Evolutionary conservation across 1,140 invertebrate genomes (phyloP).

Genomic region (Idris sp.): DNA sequence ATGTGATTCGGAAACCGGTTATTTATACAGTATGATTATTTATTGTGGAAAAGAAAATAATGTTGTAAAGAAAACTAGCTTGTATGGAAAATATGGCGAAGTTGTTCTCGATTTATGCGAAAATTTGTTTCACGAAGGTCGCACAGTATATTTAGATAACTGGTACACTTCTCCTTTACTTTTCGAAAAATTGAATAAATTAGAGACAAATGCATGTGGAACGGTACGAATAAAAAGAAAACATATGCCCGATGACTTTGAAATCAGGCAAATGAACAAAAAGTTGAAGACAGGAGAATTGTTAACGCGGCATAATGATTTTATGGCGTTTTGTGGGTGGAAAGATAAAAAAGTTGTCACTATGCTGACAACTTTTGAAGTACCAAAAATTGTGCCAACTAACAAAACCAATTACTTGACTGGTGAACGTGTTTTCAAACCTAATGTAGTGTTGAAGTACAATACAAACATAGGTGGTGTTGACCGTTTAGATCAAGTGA

Average conservation of each 20-base stretch:
- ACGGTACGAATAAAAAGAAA: conserved; percentile 6
- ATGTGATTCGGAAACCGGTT: conserved; percentile 6
- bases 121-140: conserved; percentile 8
- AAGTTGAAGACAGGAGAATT: conserved; percentile 1
- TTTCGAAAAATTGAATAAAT: conserved; percentile 6
- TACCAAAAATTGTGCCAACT: background rate
- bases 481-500: background rate
- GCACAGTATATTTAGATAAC: conserved; percentile 4
- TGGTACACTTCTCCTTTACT: conserved; percentile 6
- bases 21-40: conserved; percentile 1
- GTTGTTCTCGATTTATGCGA: conserved; percentile 6
- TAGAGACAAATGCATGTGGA: conserved; percentile 3
- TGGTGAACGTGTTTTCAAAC: background rate
- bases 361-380: conserved; percentile 2
- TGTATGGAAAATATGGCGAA: conserved; percentile 1
- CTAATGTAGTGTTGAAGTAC: conserved; percentile 3
- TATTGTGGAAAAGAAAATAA: background rate
- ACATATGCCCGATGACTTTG: conserved; percentile 2
- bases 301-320: conserved; percentile 1
- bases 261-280: background rate
- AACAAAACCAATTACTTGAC: conserved; percentile 3
- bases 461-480: conserved; percentile 7
- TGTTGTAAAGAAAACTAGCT: background rate
- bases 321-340: conserved; percentile 4
- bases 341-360: conserved; percentile 12